A percentile compares a stretch with the other conserved stretches of the same genome.
Evolutionary conservation across 2,113 vertebrate species (phyloP).

Genomic region (mouse (Mus musculus)): DNA sequence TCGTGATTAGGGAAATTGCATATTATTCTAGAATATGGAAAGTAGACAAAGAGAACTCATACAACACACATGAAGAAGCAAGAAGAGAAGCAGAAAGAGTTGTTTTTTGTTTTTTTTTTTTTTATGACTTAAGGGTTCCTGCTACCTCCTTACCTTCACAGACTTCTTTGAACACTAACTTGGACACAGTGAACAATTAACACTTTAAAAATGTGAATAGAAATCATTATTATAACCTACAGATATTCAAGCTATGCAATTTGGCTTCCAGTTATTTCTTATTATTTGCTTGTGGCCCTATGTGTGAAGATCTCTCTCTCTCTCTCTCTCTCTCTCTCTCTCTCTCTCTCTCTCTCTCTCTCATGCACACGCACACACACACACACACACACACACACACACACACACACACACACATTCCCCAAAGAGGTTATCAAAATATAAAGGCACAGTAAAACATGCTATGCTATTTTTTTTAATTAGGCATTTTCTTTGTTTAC

Average conservation of each 20-base stretch:
- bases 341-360: too few relatives aligned
- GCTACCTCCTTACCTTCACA: background rate
- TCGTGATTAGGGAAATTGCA: background rate
- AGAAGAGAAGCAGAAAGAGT: too few relatives aligned
- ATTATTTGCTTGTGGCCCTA: background rate
- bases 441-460: conserved; percentile 10
- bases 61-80: background rate
- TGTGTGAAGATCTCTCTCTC: background rate
- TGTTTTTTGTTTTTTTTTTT: background rate
- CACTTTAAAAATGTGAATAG: background rate
- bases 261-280: conserved; percentile 35
- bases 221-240: conserved; percentile 4
- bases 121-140: background rate
- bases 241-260: background rate
- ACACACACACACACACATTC: background rate
- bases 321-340: too few relatives aligned
- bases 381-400: background rate
- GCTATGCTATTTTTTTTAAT: too few relatives aligned
- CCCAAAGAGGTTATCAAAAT: background rate
- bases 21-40: background rate
- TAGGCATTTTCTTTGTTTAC: too few relatives aligned
- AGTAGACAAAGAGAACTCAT: background rate
- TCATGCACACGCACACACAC: background rate
- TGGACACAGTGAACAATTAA: background rate
- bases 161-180: background rate